A percentile compares a stretch with the other conserved stretches of the same genome.
Conservation (phyloP, 2,797 vertebrate species). For the Scolopax bukidnonensis region DNA sequence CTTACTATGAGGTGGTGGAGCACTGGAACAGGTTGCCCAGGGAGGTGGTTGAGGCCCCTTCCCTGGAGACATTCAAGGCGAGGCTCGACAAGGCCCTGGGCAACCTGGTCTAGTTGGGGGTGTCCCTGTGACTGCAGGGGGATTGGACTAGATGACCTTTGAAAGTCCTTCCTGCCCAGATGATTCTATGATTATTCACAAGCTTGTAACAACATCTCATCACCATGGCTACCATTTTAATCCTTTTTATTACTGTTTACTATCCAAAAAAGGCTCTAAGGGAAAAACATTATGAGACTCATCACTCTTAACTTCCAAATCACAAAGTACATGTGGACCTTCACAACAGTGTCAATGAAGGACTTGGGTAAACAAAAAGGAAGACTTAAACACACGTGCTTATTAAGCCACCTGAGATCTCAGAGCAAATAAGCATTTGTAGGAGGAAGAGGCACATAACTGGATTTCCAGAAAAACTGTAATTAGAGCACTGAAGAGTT, state of each 20-base stretch:
- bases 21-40: no score
- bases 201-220: neutral
- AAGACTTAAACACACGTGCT: neutral
- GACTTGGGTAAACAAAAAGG: neutral
- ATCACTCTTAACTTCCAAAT: neutral
- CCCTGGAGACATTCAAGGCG: no score
- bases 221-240: neutral
- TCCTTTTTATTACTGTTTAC: neutral
- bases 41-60: no score
- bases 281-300: neutral
- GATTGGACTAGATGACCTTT: no score
- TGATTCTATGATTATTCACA: neutral
- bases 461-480: neutral
- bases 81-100: no score
- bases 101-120: no score
- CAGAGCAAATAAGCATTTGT: neutral
- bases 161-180: no score
- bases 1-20: no score
- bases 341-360: neutral
- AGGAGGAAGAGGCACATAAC: neutral
- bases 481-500: neutral
- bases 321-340: neutral
- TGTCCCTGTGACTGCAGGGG: no score
- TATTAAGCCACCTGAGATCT: neutral
- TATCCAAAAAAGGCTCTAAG: neutral